A percentile compares a stretch with the other conserved stretches of the same genome.
phyloP scores from a whole-genome alignment of 35 echinoderm and acorn worm genomes.

The Strongylocentrotus purpuratus region DNA sequence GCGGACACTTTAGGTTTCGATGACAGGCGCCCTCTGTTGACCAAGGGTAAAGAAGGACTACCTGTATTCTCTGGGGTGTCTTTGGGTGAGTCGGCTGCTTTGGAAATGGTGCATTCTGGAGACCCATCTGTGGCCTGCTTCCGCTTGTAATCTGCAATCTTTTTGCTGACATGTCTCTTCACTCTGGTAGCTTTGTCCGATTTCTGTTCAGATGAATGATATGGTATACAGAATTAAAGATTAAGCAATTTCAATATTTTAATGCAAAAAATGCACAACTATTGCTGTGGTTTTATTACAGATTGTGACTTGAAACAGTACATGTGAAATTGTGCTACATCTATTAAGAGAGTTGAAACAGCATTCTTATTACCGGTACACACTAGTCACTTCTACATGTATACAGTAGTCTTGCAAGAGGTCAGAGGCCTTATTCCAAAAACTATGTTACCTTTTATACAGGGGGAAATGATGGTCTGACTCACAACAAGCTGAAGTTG shows the following conservation, averaged over 20 bases:
- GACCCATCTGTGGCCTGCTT: constrained; percentile 7
- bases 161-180: constrained; percentile 49
- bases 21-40: not conserved
- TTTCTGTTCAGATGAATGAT: constrained; percentile 33
- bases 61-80: not conserved
- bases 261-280: not conserved
- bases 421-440: too few relatives aligned
- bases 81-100: not conserved
- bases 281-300: too few relatives aligned
- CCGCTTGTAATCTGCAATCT: constrained; percentile 52
- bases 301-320: too few relatives aligned
- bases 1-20: not conserved
- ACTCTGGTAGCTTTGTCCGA: constrained; percentile 59
- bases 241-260: not conserved
- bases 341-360: too few relatives aligned
- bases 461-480: too few relatives aligned
- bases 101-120: constrained; percentile 28
- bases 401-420: too few relatives aligned
- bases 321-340: too few relatives aligned
- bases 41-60: not conserved
- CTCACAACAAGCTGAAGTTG: too few relatives aligned
- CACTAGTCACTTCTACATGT: too few relatives aligned
- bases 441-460: too few relatives aligned
- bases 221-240: not conserved
- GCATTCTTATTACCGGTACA: too few relatives aligned